Evolutionary conservation across 1,140 invertebrate species (phyloP), one percentile per base, ranked within the genome.

Genomic region (Whitmania pigra): DNA sequence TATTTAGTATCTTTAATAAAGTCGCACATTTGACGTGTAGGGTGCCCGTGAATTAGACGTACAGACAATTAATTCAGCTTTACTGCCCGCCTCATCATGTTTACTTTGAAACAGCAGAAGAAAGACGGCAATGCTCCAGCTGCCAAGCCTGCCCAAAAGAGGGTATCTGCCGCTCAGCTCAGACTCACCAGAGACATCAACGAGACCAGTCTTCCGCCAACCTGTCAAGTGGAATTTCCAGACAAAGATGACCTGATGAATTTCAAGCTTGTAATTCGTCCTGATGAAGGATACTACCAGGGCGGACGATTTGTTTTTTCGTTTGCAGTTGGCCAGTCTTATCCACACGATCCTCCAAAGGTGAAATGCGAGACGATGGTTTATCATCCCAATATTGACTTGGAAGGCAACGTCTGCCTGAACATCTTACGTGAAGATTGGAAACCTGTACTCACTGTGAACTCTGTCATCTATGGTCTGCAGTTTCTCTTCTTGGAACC

Each of bases 351-450:
- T 67, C 89, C 94, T 53, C 94, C 94, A 20, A 85, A 88, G 77
- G 93, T 97, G 0, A 92, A 90, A 81, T 97, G 97, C 81, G 83
- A 89, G 13, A 94, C 92, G 11, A 88, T 91, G 7, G 95, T 93
- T 80, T 98, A 93, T 85, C 94, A 98, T 83, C 94, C 94, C 0
- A 98, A 98, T 82, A 91, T 97, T 54, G 93, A 97, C 82, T 83
- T 84, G 49, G 85, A 86, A 75, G 89, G 89, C 74, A 89, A 92
- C 79, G 96, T 98, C 78, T 98, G 94, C 84, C 85, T 98, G 77
- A 94, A 97, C 81, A 97, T 98, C 79, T 83, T 98, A 49, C 94
- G 94, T 79, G 94, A 97, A 88, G 94, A 98, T 84, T 98, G 94
- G 94, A 98, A 97, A 83, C 94, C 94, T 74, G 94, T 97, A 73